Conservation (phyloP, 2,113 vertebrate species). For the Quiscalus mexicanus region DNA sequence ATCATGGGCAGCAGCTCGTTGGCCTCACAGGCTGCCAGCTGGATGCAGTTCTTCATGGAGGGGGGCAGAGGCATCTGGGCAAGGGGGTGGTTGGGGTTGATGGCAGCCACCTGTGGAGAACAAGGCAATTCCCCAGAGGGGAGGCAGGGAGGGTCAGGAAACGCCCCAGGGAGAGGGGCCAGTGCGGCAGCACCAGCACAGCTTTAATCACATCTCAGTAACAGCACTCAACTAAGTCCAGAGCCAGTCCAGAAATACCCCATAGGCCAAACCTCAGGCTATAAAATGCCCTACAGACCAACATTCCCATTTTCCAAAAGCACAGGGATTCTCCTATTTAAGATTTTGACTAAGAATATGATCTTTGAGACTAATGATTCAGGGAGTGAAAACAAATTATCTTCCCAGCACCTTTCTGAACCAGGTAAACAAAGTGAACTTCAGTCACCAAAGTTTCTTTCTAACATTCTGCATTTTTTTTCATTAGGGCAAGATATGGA, state of each 20-base stretch:
- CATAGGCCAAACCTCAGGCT: neutral
- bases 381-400: neutral
- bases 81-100: constrained; percentile 95
- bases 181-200: neutral
- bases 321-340: neutral
- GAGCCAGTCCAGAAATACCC: neutral
- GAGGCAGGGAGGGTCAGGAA: neutral
- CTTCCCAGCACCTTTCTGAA: neutral
- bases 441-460: neutral
- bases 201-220: accelerated
- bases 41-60: constrained; percentile 99
- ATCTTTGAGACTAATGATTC: neutral
- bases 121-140: neutral
- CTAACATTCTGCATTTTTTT: neutral
- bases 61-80: constrained; percentile 97
- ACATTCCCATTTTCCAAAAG: neutral
- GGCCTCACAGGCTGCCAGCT: constrained; percentile 96
- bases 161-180: neutral
- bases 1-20: constrained; percentile 96
- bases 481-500: neutral
- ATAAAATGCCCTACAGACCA: neutral
- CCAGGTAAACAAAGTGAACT: neutral
- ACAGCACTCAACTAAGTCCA: neutral
- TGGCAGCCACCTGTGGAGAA: constrained; percentile 88
- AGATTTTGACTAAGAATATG: neutral